Evolutionary conservation across 1,140 invertebrate species (phyloP).

Genomic region (Melanaphis sacchari): DNA sequence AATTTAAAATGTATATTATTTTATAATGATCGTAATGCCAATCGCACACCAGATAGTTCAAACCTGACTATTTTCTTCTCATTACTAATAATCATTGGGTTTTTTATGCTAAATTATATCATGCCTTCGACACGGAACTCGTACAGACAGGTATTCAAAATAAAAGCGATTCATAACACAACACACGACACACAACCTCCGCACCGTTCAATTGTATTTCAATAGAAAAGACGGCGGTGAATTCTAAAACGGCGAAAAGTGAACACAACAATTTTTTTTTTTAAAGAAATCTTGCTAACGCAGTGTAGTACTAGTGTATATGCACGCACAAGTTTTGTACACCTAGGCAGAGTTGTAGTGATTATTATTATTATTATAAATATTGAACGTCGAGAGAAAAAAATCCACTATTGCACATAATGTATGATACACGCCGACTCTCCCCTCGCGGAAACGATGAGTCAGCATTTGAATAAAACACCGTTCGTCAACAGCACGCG

Average conservation of each 20-base stretch:
- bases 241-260: background rate
- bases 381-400: background rate
- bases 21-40: conserved; percentile 1
- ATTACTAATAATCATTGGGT: background rate
- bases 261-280: background rate
- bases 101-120: background rate
- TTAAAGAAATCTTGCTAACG: background rate
- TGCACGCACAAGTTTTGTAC: background rate
- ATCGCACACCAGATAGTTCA: background rate
- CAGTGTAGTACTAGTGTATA: conserved; percentile 4
- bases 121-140: background rate
- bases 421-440: background rate
- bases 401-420: background rate
- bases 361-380: conserved; percentile 19
- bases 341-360: conserved; percentile 24
- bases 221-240: background rate
- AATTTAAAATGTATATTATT: background rate
- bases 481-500: conserved; percentile 13
- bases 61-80: background rate
- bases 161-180: background rate
- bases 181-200: background rate
- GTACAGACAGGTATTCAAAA: background rate
- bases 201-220: background rate
- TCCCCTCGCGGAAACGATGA: background rate
- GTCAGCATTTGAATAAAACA: conserved; percentile 34